Conservation (phyloP, 2,888 invertebrate species). For the Rhingia campestris region DNA sequence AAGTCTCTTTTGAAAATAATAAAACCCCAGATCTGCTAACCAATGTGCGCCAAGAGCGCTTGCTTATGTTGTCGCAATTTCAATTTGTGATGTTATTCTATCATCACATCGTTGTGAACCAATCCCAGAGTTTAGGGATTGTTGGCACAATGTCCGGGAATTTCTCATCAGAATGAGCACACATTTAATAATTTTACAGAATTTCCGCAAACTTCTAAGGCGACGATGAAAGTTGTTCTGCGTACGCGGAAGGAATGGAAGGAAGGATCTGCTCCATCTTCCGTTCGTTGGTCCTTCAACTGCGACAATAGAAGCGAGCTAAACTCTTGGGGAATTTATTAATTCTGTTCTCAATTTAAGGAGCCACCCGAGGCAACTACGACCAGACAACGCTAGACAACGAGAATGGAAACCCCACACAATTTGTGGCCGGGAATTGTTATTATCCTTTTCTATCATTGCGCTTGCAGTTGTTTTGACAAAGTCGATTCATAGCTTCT, state of each 20-base stretch:
- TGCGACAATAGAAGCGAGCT: too few species aligned
- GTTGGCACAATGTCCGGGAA: neutral
- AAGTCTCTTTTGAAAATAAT: too few species aligned
- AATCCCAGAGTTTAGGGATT: neutral
- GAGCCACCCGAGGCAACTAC: too few species aligned
- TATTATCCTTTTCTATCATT: conserved; percentile 40
- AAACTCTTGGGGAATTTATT: neutral
- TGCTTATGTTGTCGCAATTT: conserved; percentile 11
- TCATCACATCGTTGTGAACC: neutral
- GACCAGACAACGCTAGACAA: neutral
- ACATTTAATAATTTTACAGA: neutral
- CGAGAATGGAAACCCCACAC: neutral
- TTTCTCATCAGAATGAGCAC: neutral
- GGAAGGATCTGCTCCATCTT: neutral
- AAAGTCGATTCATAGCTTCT: conserved; percentile 30
- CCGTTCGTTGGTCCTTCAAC: too few species aligned
- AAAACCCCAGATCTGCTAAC: too few species aligned
- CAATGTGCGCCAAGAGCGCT: neutral
- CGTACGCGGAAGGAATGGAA: too few species aligned
- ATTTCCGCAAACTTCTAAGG: conserved; percentile 1
- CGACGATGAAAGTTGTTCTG: neutral
- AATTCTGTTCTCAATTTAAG: neutral
- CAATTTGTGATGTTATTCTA: conserved; percentile 14
- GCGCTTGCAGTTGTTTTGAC: conserved; percentile 26
- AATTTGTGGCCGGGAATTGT: conserved; percentile 23